Percentiles rank a stretch among this genome's conserved stretches.
These are phyloP conservation scores for Philaethria dido DNA, from an alignment of 2,888 invertebrate genomes.

Conservation along the genomic window DNA sequence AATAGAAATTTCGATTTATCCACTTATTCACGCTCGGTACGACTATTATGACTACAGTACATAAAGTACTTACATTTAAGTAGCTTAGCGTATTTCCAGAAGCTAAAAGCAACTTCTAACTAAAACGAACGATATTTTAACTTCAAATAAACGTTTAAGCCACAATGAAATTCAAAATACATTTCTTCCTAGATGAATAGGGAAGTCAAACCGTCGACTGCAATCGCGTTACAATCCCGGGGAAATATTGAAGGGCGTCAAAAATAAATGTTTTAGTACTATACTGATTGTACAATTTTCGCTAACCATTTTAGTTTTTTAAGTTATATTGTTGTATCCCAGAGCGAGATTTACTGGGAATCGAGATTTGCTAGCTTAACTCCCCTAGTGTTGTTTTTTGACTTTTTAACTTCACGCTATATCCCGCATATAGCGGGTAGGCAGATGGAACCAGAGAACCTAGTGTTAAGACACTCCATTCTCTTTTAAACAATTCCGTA, in stretches of 20 bases:
- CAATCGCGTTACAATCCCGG: slow-evolving; percentile 45
- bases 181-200: slow-evolving; percentile 21
- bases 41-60: no score
- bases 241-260: slow-evolving; percentile 40
- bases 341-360: slow-evolving; percentile 30
- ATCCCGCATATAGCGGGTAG: no score
- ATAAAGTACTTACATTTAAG: not conserved
- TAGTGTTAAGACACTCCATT: no score
- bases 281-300: slow-evolving; percentile 49
- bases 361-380: slow-evolving; percentile 19
- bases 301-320: slow-evolving; percentile 40
- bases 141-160: slow-evolving; percentile 24
- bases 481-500: no score
- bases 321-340: slow-evolving; percentile 38
- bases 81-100: not conserved
- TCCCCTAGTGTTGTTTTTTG: no score
- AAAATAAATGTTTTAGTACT: slow-evolving; percentile 48
- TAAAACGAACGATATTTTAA: slow-evolving; percentile 24
- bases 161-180: slow-evolving; percentile 20
- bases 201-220: slow-evolving; percentile 36
- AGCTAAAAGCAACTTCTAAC: not conserved
- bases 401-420: no score
- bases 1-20: no score
- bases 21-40: no score
- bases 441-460: no score